phyloP scores from a whole-genome alignment of 1,140 invertebrate genomes.

The Bombus consobrinus region DNA sequence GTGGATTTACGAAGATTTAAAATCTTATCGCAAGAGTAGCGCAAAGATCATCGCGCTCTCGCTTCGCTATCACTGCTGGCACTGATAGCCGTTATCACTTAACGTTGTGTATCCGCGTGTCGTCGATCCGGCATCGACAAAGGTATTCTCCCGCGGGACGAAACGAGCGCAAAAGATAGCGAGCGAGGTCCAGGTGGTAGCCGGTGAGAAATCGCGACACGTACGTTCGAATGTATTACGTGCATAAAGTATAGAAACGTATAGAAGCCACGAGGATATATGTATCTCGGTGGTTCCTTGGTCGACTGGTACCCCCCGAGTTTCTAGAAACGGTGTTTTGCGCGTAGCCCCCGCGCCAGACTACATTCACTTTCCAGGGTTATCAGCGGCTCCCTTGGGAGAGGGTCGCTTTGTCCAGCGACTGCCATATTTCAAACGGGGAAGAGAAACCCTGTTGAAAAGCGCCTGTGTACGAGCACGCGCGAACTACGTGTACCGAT shows the following conservation, averaged over 20 bases:
- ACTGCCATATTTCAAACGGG: conserved; percentile 56
- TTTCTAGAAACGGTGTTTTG: conserved; percentile 33
- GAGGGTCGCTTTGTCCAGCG: conserved; percentile 57
- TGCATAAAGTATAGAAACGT: conserved; percentile 6
- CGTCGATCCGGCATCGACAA: too few relatives aligned
- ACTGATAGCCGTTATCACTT: too few relatives aligned
- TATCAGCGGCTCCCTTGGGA: conserved; percentile 54
- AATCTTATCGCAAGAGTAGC: too few relatives aligned
- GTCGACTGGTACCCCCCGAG: not conserved
- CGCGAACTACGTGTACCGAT: conserved; percentile 31
- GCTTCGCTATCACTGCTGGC: too few relatives aligned
- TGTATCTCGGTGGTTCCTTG: conserved; percentile 11
- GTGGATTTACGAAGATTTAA: too few relatives aligned
- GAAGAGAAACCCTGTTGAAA: conserved; percentile 44
- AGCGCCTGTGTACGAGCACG: conserved; percentile 26
- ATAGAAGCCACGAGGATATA: not conserved
- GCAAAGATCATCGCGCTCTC: too few relatives aligned
- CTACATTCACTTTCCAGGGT: conserved; percentile 59
- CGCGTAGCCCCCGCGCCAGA: conserved; percentile 11
- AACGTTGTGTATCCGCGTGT: too few relatives aligned
- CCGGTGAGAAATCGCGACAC: too few relatives aligned
- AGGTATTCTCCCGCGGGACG: too few relatives aligned
- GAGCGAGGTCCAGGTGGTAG: too few relatives aligned
- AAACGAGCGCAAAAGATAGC: too few relatives aligned
- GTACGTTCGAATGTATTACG: too few relatives aligned